Evolutionary conservation across 2,888 invertebrate genomes (phyloP), one percentile per base, ranked within the genome.

Genomic region (Pachymerium ferrugineum): DNA sequence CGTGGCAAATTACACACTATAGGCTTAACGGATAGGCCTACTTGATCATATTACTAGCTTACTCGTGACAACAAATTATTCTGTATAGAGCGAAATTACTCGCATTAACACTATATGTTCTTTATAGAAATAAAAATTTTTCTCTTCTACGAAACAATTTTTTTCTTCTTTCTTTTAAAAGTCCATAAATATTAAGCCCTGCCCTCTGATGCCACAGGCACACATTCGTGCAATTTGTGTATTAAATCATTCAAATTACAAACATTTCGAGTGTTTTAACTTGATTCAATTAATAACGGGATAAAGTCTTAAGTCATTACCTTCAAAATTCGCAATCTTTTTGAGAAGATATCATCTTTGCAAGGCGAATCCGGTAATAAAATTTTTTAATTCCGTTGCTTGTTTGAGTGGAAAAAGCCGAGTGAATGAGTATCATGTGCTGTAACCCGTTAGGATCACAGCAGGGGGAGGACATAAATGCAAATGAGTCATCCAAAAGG

Each of bases 11-110:
- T 54, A 54, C 54, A 54, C 54, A 54, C 54, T 54, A 22, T 54
- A 54, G 54, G 54, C 54, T 54, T 54, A 54, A 54, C 54, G 54
- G 54, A 54, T 54, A 54, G 54, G 54, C 54, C 54, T 54, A 54
- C 54, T 54, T 54, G 25, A 54, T 54, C 54, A 25, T 25, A 54
- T 54, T 54, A n/a, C n/a, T n/a, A n/a, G n/a, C n/a, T n/a, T n/a
- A 54, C 54, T 54, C 54, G 54, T 54, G 3, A 1, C 54, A 54
- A 54, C 54, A 54, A 54, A 54, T 25, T 54, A 54, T 54, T 25
- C 54, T 3, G 25, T 22, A 3, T 25, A 38, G 16, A n/a, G n/a
- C n/a, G n/a, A n/a, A n/a, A n/a, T n/a, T n/a, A n/a, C n/a, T n/a
- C n/a, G n/a, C n/a, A n/a, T n/a, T n/a, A n/a, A n/a, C n/a, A n/a